phyloP scores from a whole-genome alignment of 2,888 invertebrate genomes.

The Hydraecia micacea region DNA sequence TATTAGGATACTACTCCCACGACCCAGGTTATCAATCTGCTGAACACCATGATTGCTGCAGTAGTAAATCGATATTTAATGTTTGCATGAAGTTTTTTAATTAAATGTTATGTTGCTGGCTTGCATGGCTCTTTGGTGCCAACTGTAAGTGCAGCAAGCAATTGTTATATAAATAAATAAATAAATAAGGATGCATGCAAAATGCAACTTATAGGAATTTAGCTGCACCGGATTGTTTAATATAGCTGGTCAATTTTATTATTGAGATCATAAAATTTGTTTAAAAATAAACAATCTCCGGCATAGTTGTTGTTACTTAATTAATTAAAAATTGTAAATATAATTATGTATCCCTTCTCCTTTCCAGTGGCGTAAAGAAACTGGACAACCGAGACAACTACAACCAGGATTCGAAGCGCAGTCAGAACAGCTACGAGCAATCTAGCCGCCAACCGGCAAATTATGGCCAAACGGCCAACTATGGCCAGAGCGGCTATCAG shows the following conservation, averaged over 20 bases:
- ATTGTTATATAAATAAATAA: background rate
- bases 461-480: constrained; percentile 62
- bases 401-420: constrained; percentile 67
- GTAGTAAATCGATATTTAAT: background rate
- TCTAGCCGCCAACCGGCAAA: constrained; percentile 55
- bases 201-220: background rate
- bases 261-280: background rate
- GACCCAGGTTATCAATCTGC: background rate
- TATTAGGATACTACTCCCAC: background rate
- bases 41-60: background rate
- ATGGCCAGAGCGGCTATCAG: constrained; percentile 63
- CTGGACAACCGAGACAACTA: constrained; percentile 71
- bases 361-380: constrained; percentile 77
- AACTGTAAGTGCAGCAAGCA: background rate
- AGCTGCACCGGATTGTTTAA: background rate
- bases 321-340: no score
- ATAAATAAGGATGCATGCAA: background rate
- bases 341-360: background rate
- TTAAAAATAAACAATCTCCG: background rate
- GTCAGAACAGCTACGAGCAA: constrained; percentile 66
- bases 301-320: background rate
- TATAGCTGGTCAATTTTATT: background rate
- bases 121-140: background rate
- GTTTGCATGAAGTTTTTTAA: background rate
- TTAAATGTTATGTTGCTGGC: background rate